Conservation (phyloP, 2,113 vertebrate genomes). For the Melozone crissalis region DNA sequence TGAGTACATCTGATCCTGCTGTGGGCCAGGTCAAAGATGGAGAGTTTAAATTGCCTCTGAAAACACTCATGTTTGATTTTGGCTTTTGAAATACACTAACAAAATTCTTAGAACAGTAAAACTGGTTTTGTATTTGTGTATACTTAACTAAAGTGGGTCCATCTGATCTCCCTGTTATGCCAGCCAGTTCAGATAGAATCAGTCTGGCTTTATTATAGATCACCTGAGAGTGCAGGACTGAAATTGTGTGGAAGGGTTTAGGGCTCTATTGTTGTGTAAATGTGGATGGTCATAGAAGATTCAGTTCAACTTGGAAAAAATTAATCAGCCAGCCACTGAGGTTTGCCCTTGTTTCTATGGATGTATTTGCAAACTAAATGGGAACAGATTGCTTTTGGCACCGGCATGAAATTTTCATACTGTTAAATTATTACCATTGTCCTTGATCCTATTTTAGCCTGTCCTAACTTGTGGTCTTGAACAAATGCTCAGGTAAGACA, state of each 20-base stretch:
- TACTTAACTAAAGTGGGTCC: not conserved
- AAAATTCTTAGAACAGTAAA: not conserved
- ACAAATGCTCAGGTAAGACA: not conserved
- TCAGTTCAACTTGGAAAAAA: not conserved
- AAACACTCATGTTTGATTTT: not conserved
- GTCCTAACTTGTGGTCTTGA: not conserved
- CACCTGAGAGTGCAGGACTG: not conserved
- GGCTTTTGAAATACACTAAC: not conserved
- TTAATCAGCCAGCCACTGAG: not conserved
- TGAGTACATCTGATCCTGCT: not conserved
- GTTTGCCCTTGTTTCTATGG: not conserved
- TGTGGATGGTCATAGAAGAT: not conserved
- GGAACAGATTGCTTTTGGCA: not conserved
- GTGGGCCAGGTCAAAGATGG: not conserved
- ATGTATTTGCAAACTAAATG: not conserved
- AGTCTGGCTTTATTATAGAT: not conserved
- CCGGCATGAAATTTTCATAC: not conserved
- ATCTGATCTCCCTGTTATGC: not conserved
- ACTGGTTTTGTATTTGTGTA: not conserved
- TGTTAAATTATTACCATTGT: not conserved
- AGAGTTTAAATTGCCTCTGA: not conserved
- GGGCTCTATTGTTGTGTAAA: fast-evolving
- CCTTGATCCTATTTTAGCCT: not conserved
- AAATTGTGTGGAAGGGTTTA: not conserved
- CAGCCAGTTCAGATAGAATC: not conserved